Evolutionary conservation across 2,888 invertebrate genomes (phyloP).

Genomic region (Drosophila greeni): DNA sequence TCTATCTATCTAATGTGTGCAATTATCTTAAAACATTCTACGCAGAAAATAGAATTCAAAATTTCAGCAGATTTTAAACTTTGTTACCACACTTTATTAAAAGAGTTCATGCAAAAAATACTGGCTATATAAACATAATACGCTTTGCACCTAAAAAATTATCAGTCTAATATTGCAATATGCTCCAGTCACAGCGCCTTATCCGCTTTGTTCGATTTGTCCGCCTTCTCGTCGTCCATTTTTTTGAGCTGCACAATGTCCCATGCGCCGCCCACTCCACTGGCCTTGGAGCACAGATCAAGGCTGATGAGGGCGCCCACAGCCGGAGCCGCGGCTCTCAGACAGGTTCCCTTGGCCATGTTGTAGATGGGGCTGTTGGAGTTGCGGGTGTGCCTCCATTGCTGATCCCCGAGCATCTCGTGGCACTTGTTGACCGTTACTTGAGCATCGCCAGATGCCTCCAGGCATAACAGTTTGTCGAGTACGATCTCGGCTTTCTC

Average conservation of each 20-base stretch:
- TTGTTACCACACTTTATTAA: conserved; percentile 17
- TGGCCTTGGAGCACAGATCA: conserved; percentile 82
- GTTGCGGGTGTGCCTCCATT: conserved; percentile 90
- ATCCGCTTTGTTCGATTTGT: conserved; percentile 37
- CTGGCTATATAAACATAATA: conserved; percentile 59
- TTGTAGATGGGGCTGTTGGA: conserved; percentile 89
- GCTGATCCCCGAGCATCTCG: conserved; percentile 93
- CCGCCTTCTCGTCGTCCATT: conserved; percentile 11
- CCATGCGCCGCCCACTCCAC: conserved; percentile 69
- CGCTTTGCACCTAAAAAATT: conserved; percentile 38
- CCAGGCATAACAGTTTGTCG: conserved; percentile 90
- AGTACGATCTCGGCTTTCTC: conserved; percentile 90
- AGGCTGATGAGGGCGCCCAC: conserved; percentile 81
- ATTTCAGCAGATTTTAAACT: background rate
- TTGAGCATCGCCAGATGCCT: conserved; percentile 82
- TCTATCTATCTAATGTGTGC: too few species aligned
- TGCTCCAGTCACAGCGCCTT: conserved; percentile 46
- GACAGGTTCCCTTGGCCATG: conserved; percentile 90
- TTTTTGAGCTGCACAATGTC: conserved; percentile 51
- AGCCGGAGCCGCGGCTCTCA: conserved; percentile 81
- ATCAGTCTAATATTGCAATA: conserved; percentile 56
- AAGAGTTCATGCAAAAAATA: conserved; percentile 55
- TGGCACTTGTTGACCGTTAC: conserved; percentile 94
- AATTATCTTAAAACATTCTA: background rate
- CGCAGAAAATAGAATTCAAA: background rate